Evolutionary conservation across 2,888 invertebrate genomes (phyloP).

Genomic region (Sarcophaga variegata): DNA sequence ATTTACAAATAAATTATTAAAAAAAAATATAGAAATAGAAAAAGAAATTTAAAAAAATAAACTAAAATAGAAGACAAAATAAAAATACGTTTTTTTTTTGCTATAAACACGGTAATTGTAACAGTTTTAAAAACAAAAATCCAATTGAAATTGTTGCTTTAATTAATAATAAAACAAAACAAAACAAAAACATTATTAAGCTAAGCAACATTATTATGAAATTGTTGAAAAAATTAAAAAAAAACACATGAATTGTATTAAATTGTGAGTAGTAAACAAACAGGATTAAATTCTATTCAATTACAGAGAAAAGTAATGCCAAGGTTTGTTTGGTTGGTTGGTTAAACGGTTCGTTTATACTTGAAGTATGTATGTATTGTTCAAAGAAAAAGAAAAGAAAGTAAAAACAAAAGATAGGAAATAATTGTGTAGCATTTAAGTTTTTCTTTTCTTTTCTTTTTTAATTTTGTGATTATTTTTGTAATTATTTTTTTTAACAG

Average conservation of each 20-base stretch:
- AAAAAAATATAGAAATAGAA: background rate
- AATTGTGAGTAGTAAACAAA: background rate
- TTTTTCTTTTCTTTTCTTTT: conserved; percentile 27
- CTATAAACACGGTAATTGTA: no score
- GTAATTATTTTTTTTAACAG: background rate
- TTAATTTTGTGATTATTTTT: background rate
- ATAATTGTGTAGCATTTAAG: conserved; percentile 59
- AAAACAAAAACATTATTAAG: background rate
- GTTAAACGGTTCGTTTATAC: no score
- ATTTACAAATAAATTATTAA: background rate
- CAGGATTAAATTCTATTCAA: no score
- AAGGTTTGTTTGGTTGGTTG: no score
- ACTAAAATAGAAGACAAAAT: no score
- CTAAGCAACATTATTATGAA: background rate
- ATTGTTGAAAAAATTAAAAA: background rate
- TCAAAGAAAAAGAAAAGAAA: background rate
- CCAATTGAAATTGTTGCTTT: no score
- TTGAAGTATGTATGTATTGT: background rate
- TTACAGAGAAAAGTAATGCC: no score
- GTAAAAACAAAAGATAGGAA: background rate
- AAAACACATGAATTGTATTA: background rate
- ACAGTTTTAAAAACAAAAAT: no score
- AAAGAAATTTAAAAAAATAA: background rate
- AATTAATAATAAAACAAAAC: background rate
- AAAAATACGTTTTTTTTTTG: no score